A percentile compares a stretch with the other conserved stretches of the same genome.
These are phyloP conservation scores for Takifugu flavidus DNA, from an alignment of 2,113 vertebrate genomes.

Conservation along the genomic window DNA sequence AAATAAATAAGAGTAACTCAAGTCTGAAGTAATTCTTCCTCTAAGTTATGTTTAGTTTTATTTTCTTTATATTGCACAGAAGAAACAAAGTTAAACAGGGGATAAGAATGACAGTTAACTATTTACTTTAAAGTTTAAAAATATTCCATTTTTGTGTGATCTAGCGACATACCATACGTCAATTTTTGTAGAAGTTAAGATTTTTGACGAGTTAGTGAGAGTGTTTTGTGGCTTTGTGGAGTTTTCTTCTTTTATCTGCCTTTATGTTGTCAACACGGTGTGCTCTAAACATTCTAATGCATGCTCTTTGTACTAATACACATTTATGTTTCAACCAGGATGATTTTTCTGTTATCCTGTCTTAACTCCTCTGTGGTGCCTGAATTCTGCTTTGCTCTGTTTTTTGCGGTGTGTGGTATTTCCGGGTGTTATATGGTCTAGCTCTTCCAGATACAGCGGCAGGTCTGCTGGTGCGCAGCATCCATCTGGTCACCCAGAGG, in stretches of 20 bases:
- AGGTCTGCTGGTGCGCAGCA: constrained; percentile 92
- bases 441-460: constrained; percentile 97
- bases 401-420: constrained; percentile 84
- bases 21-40: too few relatives aligned
- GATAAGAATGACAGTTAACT: too few relatives aligned
- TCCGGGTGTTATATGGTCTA: constrained; percentile 89
- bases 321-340: not conserved
- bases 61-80: too few relatives aligned
- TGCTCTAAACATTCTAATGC: constrained; percentile 20
- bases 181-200: too few relatives aligned
- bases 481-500: constrained; percentile 94
- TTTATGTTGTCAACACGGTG: too few relatives aligned
- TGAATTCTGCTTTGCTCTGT: constrained; percentile 72
- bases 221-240: not conserved
- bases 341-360: constrained; percentile 6
- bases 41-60: too few relatives aligned
- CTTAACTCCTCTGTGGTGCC: constrained; percentile 6
- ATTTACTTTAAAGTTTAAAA: too few relatives aligned
- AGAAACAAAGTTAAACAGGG: too few relatives aligned
- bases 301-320: constrained; percentile 24
- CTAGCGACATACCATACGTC: too few relatives aligned
- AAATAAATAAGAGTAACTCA: too few relatives aligned
- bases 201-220: too few relatives aligned
- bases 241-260: not conserved
- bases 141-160: too few relatives aligned